These are phyloP conservation scores for Oreochromis tanganicae DNA, from an alignment of 2,113 vertebrate species.

Conservation along the genomic window DNA sequence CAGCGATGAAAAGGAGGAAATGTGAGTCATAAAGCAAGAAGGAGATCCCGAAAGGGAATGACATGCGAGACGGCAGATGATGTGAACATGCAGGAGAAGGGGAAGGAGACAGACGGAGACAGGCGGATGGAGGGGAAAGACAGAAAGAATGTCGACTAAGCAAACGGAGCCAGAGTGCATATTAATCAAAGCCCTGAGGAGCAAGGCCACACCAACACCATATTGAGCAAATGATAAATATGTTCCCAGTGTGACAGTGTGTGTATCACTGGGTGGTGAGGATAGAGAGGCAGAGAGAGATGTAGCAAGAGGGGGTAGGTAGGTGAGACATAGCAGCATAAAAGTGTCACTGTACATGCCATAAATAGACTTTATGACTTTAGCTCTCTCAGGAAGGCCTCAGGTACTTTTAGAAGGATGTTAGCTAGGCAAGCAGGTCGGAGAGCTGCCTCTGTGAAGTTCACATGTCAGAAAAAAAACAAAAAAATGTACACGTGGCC, in stretches of 20 bases:
- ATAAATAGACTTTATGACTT: conserved; percentile 56
- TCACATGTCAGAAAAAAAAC: conserved; percentile 17
- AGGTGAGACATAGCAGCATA: conserved; percentile 41
- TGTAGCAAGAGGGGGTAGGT: neutral
- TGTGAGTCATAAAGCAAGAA: neutral
- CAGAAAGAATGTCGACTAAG: neutral
- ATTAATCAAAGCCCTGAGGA: conserved; percentile 23
- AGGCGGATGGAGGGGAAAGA: neutral
- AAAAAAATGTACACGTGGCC: neutral
- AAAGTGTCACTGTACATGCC: conserved; percentile 41
- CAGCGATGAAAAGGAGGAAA: neutral
- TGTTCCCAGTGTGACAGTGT: conserved; percentile 2
- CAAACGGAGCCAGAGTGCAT: conserved; percentile 11
- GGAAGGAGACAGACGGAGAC: neutral
- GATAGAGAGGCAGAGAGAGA: neutral
- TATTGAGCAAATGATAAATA: conserved; percentile 27
- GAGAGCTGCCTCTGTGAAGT: conserved; percentile 12
- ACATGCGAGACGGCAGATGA: neutral
- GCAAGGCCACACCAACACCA: neutral
- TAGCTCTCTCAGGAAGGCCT: neutral
- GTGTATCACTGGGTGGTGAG: neutral
- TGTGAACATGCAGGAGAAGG: neutral
- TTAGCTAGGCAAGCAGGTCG: neutral
- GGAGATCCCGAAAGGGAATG: neutral
- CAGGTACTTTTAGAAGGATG: neutral